Evolutionary conservation across 2,888 invertebrate species (phyloP), one percentile per base, ranked within the genome.

Genomic region (Cecidostiba fungosa): DNA sequence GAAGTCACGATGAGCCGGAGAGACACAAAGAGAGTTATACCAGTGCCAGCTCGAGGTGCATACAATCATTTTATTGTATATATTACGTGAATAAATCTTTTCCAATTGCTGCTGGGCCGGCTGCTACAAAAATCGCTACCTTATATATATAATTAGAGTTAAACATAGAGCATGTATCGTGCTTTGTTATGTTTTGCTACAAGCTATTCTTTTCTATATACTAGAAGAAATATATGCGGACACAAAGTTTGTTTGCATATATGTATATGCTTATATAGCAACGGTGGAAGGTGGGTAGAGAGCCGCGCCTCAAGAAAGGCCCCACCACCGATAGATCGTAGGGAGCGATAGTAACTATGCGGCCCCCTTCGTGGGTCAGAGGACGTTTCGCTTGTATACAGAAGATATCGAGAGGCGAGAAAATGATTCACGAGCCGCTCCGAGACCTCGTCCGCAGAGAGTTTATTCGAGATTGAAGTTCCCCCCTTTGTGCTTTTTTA

Each of bases 361-460:
- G 39, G 36, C 16, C 47, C 32, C 47, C 36, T 32, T 47, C 3
- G 16, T 19, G 62, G 62, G 59, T 66, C 74, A 47, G n/a, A 72
- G n/a, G 39, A 59, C 54, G 43, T n/a, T 10, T 5, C 29, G 29
- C 39, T 62, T 29, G 32, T 50, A n/a, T 29, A 39, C 23, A n/a
- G 23, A 8, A 43, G 70, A 36, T 32, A 72, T 72, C 72, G 72
- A 43, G 36, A 69, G 50, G 76, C 70, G 50, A 77, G 70, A 83
- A 77, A 23, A 77, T 83, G 70, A 83, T 83, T 83, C 82, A 82
- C 62, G 82, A 66, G 54, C 32, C 26, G 36, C 29, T 23, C 16
- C 39, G 39, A 39, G 39, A 10, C 43, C n/a, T 39, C 43, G 43
- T 16, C 72, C 39, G 4, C 66, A 29, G 54, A n/a, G 54, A 54